Base-by-base conservation (phyloP, 30 jellyfish, hydroid and myxozoan species). In the Morbakka virulenta region DNA sequence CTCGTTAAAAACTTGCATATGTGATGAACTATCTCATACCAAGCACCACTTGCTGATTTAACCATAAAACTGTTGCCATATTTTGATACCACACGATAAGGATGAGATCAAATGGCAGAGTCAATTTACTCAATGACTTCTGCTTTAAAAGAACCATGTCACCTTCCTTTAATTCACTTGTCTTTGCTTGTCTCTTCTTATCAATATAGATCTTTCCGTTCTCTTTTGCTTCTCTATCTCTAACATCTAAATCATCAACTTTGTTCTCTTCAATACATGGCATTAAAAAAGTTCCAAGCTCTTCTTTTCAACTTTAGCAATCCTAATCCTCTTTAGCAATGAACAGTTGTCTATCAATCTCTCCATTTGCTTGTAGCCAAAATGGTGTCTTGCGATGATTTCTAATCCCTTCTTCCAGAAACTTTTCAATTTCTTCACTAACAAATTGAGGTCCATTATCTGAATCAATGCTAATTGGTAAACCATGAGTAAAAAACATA, bases 321-420 rank as follows among this genome's bases (percentile, higher is more conserved):
- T 61, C 52, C 64, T 32, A 61, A 76, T 32, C 25, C 79, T 62
- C 68, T 76, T 76, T 57, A 62, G 57, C 29, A 76, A 47, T 53
- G 87, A 53, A 34, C 87, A 26, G 32, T 50, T 49, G 75, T 50
- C 84, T 28, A 49, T 50, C 84, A 61, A 72, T 61, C 62, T 79
- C 89, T 69, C 83, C 83, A 41, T 79, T 79, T 74, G 83, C 83
- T 79, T 67, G 83, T 2, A 82, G 89, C 84, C 89, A 79, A 24
- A 41, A 66, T 67, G 89, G 89, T 62, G 82, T 77, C 21, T 35
- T 72, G 64, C 48, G 30, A 32, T 73, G 52, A 64, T 62, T 57
- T 24, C 50, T 50, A 12, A 77, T 77, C 29, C 82, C 82, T 74
- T 64, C 50, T 77, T 77, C 75, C 29, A 78, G 57, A 33, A 50